Evolutionary conservation across 2,113 vertebrate genomes (phyloP).

Genomic region (Bujurquina vittata): DNA sequence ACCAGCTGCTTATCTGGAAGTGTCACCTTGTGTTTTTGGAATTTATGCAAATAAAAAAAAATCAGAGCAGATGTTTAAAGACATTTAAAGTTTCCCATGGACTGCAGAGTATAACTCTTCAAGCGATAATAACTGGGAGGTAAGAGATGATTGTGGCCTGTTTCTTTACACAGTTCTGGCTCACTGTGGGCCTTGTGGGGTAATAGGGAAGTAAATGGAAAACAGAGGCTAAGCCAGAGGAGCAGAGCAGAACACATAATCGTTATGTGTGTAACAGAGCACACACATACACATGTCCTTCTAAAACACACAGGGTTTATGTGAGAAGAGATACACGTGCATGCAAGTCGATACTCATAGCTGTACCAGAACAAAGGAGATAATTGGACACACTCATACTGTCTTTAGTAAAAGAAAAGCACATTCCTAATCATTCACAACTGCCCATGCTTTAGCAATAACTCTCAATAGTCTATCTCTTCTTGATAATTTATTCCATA

Average conservation of each 20-base stretch:
- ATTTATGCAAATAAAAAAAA: neutral
- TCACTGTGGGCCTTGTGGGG: neutral
- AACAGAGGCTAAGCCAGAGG: slow-evolving; percentile 25
- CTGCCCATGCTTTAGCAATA: neutral
- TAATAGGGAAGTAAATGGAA: slow-evolving; percentile 45
- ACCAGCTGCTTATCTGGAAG: slow-evolving; percentile 3
- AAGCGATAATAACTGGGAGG: slow-evolving; percentile 34
- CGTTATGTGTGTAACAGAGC: slow-evolving; percentile 4
- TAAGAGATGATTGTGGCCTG: neutral
- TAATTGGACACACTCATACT: slow-evolving; percentile 13
- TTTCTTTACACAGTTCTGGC: slow-evolving; percentile 30
- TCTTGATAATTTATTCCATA: slow-evolving; percentile 35
- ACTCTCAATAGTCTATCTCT: neutral
- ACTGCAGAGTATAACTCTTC: neutral
- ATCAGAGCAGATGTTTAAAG: slow-evolving; percentile 17
- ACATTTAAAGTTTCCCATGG: slow-evolving; percentile 4
- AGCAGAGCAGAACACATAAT: slow-evolving; percentile 21
- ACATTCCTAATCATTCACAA: slow-evolving; percentile 43
- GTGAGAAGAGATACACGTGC: neutral
- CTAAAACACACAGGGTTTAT: neutral
- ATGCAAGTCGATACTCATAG: neutral
- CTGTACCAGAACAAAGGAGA: neutral
- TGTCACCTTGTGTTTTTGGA: neutral
- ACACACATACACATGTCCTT: slow-evolving; percentile 2
- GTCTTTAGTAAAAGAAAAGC: neutral